Conservation (phyloP, 2,113 vertebrate species). For the Macaca mulatta region DNA sequence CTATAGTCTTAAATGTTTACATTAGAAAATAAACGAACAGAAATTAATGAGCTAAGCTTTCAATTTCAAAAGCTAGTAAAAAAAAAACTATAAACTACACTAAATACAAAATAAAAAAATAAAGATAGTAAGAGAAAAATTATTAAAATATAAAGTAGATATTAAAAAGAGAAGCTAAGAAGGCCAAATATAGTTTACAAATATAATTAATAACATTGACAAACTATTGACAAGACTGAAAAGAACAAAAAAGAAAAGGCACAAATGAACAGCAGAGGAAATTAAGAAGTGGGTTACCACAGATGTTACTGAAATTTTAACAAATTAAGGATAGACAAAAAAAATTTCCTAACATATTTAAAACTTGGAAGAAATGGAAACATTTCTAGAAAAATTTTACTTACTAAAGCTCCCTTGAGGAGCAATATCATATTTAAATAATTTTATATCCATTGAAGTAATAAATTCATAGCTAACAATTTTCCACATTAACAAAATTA, state of each 20-base stretch:
- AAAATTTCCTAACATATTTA: not conserved
- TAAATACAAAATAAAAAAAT: not conserved
- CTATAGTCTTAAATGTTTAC: not conserved
- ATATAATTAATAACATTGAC: not conserved
- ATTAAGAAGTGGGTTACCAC: not conserved
- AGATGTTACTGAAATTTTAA: not conserved
- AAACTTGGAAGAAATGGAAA: not conserved
- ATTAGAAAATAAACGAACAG: not conserved
- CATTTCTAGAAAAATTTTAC: not conserved
- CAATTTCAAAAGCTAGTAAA: not conserved
- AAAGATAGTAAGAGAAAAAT: not conserved
- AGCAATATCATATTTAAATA: not conserved
- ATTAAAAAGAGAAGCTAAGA: not conserved
- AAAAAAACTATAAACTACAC: not conserved
- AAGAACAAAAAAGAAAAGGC: not conserved
- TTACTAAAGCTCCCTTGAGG: not conserved
- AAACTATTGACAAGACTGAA: not conserved
- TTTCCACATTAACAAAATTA: not conserved
- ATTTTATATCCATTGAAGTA: not conserved
- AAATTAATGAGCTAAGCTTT: not conserved
- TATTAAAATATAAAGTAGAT: not conserved
- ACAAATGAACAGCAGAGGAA: not conserved
- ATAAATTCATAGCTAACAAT: not conserved
- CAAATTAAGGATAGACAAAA: not conserved
- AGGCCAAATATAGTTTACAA: not conserved